Evolutionary conservation across 2,113 vertebrate species (phyloP).

Genomic region (Oxygymnocypris stewartii): DNA sequence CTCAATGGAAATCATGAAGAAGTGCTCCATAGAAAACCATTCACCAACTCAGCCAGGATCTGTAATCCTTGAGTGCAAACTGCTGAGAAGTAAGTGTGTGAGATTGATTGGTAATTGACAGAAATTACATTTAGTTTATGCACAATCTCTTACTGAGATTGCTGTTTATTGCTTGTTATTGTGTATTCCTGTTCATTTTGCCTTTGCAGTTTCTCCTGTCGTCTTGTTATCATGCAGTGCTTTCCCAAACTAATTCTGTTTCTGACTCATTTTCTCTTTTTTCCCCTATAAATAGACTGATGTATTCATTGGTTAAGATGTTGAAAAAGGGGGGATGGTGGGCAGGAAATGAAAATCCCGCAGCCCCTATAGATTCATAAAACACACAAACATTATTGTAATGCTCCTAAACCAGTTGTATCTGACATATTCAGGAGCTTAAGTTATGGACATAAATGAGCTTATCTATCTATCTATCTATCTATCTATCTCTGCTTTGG

Average conservation of each 20-base stretch:
- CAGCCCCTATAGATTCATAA: conserved; percentile 2
- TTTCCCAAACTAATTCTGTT: background rate
- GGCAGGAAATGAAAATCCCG: background rate
- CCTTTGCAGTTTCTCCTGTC: background rate
- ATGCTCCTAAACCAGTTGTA: background rate
- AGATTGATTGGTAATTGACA: background rate
- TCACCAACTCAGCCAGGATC: background rate
- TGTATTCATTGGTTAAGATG: conserved; percentile 12
- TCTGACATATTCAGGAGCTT: background rate
- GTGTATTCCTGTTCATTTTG: background rate
- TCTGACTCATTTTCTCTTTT: background rate
- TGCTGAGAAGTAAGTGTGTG: background rate
- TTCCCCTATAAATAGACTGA: background rate
- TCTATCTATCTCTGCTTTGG: background rate
- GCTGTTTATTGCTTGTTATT: background rate
- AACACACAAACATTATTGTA: background rate
- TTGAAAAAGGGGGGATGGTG: background rate
- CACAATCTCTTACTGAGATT: background rate
- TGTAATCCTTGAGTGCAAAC: background rate
- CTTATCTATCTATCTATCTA: background rate
- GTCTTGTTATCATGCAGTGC: background rate
- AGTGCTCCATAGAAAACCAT: background rate
- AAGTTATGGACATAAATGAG: background rate
- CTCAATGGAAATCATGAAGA: conserved; percentile 4
- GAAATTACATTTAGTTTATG: background rate